Evolutionary conservation across 2,797 vertebrate genomes (phyloP).

Genomic region (Sebastes diploproa): DNA sequence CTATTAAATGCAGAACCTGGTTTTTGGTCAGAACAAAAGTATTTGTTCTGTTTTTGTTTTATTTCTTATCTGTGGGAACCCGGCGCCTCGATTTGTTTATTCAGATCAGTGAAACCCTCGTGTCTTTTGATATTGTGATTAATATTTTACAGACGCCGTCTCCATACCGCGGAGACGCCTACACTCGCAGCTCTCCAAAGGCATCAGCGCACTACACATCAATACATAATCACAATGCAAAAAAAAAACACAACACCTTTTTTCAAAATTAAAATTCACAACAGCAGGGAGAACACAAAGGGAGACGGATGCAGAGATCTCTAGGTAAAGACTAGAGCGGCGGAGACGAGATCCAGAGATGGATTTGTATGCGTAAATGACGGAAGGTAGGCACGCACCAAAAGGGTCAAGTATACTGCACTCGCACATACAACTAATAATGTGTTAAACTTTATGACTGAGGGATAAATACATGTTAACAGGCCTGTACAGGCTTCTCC

Average conservation of each 20-base stretch:
- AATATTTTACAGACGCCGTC: slow-evolving; percentile 71
- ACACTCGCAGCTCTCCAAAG: slow-evolving; percentile 47
- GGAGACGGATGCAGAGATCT: slow-evolving; percentile 19
- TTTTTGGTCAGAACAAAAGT: slow-evolving; percentile 1
- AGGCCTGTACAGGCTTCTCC: neutral
- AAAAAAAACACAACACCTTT: slow-evolving; percentile 37
- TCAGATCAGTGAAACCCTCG: slow-evolving; percentile 49
- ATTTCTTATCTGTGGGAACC: slow-evolving; percentile 40
- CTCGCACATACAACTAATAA: neutral
- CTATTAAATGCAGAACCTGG: neutral
- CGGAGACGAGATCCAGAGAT: neutral
- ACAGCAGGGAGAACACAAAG: slow-evolving; percentile 46
- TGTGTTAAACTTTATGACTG: neutral
- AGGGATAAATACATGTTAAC: neutral
- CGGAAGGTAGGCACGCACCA: neutral
- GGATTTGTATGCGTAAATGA: slow-evolving; percentile 4
- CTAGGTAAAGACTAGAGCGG: slow-evolving; percentile 13
- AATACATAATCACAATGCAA: slow-evolving; percentile 63
- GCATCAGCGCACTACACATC: slow-evolving; percentile 49
- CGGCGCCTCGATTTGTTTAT: slow-evolving; percentile 64
- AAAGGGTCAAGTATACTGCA: neutral
- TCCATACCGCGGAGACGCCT: slow-evolving; percentile 63
- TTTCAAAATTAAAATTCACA: slow-evolving; percentile 57
- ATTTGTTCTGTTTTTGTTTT: slow-evolving; percentile 43
- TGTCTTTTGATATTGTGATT: slow-evolving; percentile 68